phyloP scores from a whole-genome alignment of 2,113 vertebrate genomes.

The Megaceryle torquata region DNA sequence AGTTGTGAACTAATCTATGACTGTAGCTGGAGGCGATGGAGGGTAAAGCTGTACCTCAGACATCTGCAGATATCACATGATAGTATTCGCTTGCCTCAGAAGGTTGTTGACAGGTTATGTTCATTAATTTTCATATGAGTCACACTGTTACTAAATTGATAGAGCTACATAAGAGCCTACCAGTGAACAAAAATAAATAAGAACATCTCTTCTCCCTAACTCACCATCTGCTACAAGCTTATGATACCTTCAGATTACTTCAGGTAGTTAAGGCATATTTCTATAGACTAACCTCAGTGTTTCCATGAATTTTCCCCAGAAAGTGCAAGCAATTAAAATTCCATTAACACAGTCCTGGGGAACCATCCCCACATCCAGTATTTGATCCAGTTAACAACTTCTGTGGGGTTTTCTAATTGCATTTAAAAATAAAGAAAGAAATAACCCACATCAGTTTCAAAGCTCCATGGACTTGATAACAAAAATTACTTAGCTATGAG shows the following conservation, averaged over 20 bases:
- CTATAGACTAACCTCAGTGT: not conserved
- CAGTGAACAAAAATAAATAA: constrained; percentile 57
- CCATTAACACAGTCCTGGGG: not conserved
- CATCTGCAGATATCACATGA: not conserved
- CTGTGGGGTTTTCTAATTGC: not conserved
- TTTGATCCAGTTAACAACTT: not conserved
- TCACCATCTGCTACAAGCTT: constrained; percentile 53
- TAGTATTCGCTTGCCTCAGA: not conserved
- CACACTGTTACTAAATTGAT: constrained; percentile 50
- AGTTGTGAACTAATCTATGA: not conserved
- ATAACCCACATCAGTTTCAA: not conserved
- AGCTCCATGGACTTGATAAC: not conserved
- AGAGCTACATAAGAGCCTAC: constrained; percentile 27
- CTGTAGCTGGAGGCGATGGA: not conserved
- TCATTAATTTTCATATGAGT: constrained; percentile 34
- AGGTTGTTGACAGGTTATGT: constrained; percentile 37
- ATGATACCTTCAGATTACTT: constrained; percentile 34
- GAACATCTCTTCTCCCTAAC: constrained; percentile 33
- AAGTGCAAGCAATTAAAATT: not conserved
- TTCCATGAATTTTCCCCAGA: not conserved
- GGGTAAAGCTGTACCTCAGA: not conserved
- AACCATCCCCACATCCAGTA: not conserved
- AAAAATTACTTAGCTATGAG: not conserved
- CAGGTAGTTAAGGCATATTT: constrained; percentile 12
- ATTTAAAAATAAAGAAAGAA: not conserved